These are phyloP conservation scores for Gymnocheta viridis DNA, from an alignment of 2,888 invertebrate genomes.

Conservation along the genomic window DNA sequence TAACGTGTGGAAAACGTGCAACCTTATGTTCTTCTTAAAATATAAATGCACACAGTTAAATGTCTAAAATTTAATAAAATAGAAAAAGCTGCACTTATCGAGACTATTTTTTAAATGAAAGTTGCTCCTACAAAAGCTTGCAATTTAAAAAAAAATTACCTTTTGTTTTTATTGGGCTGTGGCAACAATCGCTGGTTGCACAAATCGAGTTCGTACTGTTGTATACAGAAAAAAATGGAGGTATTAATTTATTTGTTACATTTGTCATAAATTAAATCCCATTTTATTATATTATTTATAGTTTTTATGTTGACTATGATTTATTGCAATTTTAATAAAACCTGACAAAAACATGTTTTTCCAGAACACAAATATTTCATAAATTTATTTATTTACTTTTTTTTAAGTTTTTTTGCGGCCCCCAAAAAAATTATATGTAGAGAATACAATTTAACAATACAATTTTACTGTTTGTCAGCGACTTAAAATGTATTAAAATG, in stretches of 20 bases:
- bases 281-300: background rate
- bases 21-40: too few species aligned
- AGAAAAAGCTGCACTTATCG: too few species aligned
- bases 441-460: conserved; percentile 13
- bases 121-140: too few species aligned
- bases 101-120: too few species aligned
- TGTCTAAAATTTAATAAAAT: too few species aligned
- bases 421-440: background rate
- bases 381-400: background rate
- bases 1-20: too few species aligned
- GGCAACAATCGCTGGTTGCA: too few species aligned
- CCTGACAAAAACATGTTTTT: conserved; percentile 51
- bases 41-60: too few species aligned
- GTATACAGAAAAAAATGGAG: background rate
- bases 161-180: too few species aligned
- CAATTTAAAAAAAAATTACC: too few species aligned
- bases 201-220: too few species aligned
- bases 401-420: background rate
- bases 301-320: conserved; percentile 2
- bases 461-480: conserved; percentile 35
- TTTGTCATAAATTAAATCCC: conserved; percentile 38
- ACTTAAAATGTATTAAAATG: conserved; percentile 34
- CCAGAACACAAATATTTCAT: conserved; percentile 20
- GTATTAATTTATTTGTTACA: conserved; percentile 33
- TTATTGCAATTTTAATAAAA: conserved; percentile 40